These are phyloP conservation scores for Damaliscus lunatus DNA, from an alignment of 2,113 vertebrate genomes.

Conservation along the genomic window DNA sequence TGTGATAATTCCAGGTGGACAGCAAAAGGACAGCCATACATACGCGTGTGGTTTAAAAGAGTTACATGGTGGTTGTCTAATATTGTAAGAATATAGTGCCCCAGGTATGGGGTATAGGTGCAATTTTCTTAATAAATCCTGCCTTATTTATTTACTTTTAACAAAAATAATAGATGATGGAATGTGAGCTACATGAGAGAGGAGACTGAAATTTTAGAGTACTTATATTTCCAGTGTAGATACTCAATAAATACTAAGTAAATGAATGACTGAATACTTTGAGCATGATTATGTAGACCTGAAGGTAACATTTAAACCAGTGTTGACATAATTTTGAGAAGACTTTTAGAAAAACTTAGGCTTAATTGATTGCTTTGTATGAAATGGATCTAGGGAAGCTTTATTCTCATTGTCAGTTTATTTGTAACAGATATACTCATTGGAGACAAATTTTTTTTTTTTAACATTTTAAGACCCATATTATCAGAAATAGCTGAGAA, in stretches of 20 bases:
- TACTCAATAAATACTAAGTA: not conserved
- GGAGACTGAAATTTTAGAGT: not conserved
- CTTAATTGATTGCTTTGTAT: not conserved
- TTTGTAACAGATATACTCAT: not conserved
- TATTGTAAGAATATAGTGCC: not conserved
- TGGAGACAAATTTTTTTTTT: not conserved
- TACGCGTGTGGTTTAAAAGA: not conserved
- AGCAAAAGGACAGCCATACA: not conserved
- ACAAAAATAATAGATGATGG: not conserved
- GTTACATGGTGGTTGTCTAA: not conserved
- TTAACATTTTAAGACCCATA: not conserved
- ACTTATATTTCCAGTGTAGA: not conserved
- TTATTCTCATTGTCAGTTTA: not conserved
- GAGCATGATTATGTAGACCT: not conserved
- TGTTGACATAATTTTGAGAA: not conserved
- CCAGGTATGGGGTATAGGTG: not conserved
- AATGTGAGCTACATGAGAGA: not conserved
- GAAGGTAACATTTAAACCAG: not conserved
- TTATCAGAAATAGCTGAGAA: not conserved
- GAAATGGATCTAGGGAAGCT: not conserved
- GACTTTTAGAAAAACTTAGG: not conserved
- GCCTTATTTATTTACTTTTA: not conserved
- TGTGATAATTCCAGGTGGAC: not conserved
- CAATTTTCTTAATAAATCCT: not conserved
- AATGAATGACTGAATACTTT: not conserved